Evolutionary conservation across 2,888 invertebrate genomes (phyloP).

Genomic region (Thereva nobilitata): DNA sequence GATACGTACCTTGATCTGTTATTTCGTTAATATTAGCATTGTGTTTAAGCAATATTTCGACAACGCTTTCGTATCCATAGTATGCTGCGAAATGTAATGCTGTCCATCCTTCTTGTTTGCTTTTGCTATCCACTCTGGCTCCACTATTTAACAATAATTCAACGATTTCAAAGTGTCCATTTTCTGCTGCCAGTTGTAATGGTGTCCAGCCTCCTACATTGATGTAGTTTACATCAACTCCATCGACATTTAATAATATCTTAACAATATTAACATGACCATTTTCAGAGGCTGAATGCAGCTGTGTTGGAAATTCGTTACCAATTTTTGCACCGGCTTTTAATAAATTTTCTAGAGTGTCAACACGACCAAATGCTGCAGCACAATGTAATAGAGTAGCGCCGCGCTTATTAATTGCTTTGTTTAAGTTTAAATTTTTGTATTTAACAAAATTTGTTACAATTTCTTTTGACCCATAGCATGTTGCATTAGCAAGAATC

Average conservation of each 20-base stretch:
- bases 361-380: conserved; percentile 1
- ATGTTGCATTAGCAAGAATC: too few species aligned
- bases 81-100: conserved; percentile 20
- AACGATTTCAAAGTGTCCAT: conserved; percentile 15
- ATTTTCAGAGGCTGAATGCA: conserved; percentile 18
- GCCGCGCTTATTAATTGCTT: background rate
- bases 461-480: too few species aligned
- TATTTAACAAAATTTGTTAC: too few species aligned
- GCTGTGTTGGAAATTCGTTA: conserved; percentile 3
- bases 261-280: conserved; percentile 6
- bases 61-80: conserved; percentile 38
- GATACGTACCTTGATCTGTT: too few species aligned
- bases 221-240: conserved; percentile 31
- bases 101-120: background rate
- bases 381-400: conserved; percentile 27
- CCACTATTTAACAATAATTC: conserved; percentile 16
- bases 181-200: conserved; percentile 20
- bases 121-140: conserved; percentile 15
- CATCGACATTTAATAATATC: conserved; percentile 20
- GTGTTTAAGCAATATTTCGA: background rate
- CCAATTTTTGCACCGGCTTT: conserved; percentile 17
- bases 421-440: too few species aligned
- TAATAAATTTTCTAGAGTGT: conserved; percentile 21
- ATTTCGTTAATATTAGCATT: too few species aligned
- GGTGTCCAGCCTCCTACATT: background rate